Base-by-base conservation (phyloP, 2,888 invertebrate species). In the Onchidella celtica region DNA sequence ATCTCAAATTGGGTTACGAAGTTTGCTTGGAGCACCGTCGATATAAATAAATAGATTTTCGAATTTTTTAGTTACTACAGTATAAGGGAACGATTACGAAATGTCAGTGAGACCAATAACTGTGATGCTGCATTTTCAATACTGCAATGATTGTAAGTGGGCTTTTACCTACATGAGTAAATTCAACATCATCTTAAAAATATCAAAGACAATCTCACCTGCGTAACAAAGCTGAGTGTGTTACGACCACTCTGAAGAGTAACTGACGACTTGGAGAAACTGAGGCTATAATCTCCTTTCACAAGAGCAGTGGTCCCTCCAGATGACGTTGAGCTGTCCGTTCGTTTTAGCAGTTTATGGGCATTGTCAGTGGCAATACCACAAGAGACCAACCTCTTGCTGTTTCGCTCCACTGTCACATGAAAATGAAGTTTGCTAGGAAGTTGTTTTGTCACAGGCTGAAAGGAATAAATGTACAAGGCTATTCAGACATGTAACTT, bases 221-320 rank as follows among this genome's bases (percentile, higher is more conserved):
- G 92, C 66, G 86, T 81, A 70, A 87, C 87, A 21, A 94, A 88
- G n/a, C 86, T 86, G 36, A 94, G 83, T 24, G 85, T 87, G 87
- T 94, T 95, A 34, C 86, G 87, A 66, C 95, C 95, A 32, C 94
- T 94, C 81, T 92, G 88, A n/a, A 94, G 86, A 2, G 87, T 86
- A 74, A 94, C 89, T 87, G 93, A 88, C 57, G 89, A 84, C 0
- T 94, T 92, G 21, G 90, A 90, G n/a, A 96, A 95, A 83, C 94
- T 94, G 83, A 94, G 94, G 27, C 95, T 95, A 87, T 95, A 96
- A 90, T 96, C 96, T 65, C 95, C 95, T 87, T 96, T 95, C 0
- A 94, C 91, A 1, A 96, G 95, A 1, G 95, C 95, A 0, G 79
- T 79, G 6, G 82, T 95, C 0, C 95, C 95, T 93, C 36, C 40